A percentile compares a stretch with the other conserved stretches of the same genome.
Evolutionary conservation across 2,113 vertebrate species (phyloP).

Genomic region (Calypte anna): DNA sequence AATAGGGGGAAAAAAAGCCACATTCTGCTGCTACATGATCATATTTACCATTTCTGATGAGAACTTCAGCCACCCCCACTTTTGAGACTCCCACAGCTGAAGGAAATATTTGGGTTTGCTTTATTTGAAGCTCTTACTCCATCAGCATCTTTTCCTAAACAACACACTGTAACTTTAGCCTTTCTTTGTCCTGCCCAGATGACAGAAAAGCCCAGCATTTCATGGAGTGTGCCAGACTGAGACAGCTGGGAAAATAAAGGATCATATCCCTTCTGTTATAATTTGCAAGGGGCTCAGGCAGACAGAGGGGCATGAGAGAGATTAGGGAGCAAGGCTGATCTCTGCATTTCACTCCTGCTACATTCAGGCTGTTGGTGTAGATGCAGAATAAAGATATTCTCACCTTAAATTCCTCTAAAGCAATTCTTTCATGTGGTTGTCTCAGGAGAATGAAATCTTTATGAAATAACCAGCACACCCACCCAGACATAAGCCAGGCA

Average conservation of each 20-base stretch:
- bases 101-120: not conserved
- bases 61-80: not conserved
- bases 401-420: slow-evolving; percentile 57
- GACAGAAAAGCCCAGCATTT: not conserved
- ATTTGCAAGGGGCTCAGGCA: not conserved
- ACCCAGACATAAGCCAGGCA: slow-evolving; percentile 59
- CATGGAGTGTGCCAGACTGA: rapidly evolving
- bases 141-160: not conserved
- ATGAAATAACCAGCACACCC: slow-evolving; percentile 52
- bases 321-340: not conserved
- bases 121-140: not conserved
- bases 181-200: not conserved
- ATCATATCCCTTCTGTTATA: not conserved
- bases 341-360: not conserved
- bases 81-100: not conserved
- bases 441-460: slow-evolving; percentile 33
- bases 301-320: not conserved
- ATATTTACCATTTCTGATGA: not conserved
- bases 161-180: not conserved
- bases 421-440: slow-evolving; percentile 58
- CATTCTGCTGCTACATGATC: not conserved
- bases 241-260: not conserved
- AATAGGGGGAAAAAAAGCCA: not conserved
- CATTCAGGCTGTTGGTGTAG: slow-evolving; percentile 7
- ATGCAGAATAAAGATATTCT: slow-evolving; percentile 52